A percentile compares a stretch with the other conserved stretches of the same genome.
Conservation (phyloP, 2,797 vertebrate species). For the Enteromius viviparus region DNA sequence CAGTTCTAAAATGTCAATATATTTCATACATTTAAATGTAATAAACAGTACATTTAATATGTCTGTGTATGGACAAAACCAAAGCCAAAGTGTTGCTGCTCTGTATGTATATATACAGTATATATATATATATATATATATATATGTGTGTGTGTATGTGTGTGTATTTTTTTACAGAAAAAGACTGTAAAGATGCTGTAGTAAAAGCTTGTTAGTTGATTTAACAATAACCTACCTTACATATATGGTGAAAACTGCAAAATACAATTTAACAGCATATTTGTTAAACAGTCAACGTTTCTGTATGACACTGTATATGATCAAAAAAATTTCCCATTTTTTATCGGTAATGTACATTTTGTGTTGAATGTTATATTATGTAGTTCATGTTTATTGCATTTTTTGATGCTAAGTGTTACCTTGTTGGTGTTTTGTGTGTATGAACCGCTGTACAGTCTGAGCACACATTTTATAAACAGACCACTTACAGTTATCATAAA, state of each 20-base stretch:
- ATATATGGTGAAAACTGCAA: neutral
- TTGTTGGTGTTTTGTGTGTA: neutral
- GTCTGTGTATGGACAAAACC: too few relatives aligned
- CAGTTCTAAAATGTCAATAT: neutral
- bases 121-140: too few relatives aligned
- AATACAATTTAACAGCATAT: too few relatives aligned
- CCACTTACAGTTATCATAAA: neutral
- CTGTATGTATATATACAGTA: too few relatives aligned
- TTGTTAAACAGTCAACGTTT: too few relatives aligned
- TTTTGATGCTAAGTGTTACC: neutral
- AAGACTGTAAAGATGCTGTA: neutral
- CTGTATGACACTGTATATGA: too few relatives aligned
- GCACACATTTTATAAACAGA: neutral
- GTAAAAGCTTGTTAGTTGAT: neutral
- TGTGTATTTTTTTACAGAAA: neutral
- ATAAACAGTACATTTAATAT: neutral
- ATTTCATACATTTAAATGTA: neutral
- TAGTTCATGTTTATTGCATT: neutral
- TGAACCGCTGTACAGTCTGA: neutral
- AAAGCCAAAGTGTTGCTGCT: neutral
- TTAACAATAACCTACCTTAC: neutral
- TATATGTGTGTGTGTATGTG: too few relatives aligned
- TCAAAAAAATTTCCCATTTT: neutral
- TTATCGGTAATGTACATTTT: neutral
- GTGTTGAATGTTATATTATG: neutral